Evolutionary conservation across 2,113 vertebrate genomes (phyloP).

Genomic region (Cyprinus carpio): DNA sequence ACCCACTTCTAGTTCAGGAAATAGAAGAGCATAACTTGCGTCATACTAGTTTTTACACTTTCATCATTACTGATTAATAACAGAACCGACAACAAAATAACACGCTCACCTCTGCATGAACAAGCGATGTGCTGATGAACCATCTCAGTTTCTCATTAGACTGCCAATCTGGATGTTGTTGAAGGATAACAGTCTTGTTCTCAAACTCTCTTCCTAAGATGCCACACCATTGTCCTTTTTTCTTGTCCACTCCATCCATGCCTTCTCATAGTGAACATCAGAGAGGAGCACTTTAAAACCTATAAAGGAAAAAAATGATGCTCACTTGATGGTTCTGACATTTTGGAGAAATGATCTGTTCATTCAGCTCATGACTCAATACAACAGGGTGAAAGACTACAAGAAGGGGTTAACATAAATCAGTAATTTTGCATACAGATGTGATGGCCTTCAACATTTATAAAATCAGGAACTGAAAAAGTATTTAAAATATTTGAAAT

Average conservation of each 20-base stretch:
- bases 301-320: too few species aligned
- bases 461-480: neutral
- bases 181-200: too few species aligned
- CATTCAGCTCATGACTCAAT: neutral
- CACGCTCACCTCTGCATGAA: neutral
- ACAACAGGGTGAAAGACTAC: neutral
- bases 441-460: neutral
- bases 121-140: neutral
- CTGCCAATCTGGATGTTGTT: too few species aligned
- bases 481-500: neutral
- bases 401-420: neutral
- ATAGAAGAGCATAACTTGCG: neutral
- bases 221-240: slow-evolving; percentile 15
- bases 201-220: too few species aligned
- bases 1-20: neutral
- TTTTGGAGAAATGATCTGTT: neutral
- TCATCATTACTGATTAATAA: neutral
- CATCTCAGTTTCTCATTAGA: neutral
- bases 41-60: neutral
- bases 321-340: too few species aligned
- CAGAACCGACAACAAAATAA: neutral
- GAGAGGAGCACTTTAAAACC: slow-evolving; percentile 8
- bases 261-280: neutral
- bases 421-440: neutral
- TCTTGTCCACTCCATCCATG: neutral